These are phyloP conservation scores for Automeris io DNA, from an alignment of 2,888 invertebrate genomes.

Conservation along the genomic window DNA sequence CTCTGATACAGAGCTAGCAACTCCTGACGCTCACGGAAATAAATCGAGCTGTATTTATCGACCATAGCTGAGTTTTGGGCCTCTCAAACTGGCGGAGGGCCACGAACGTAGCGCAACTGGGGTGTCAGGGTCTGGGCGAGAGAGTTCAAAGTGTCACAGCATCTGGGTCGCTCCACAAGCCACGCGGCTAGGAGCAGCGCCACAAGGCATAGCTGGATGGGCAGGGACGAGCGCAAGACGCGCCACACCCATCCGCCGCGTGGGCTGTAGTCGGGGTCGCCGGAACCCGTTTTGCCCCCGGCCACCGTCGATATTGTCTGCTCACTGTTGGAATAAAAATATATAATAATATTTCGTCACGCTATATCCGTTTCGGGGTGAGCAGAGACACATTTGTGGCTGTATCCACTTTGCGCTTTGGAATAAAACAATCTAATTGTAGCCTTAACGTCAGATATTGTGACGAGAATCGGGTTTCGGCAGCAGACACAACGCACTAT, in stretches of 20 bases:
- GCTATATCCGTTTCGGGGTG: too few relatives aligned
- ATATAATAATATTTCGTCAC: too few relatives aligned
- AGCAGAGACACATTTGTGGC: too few relatives aligned
- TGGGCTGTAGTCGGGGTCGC: conserved; percentile 76
- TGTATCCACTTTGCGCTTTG: too few relatives aligned
- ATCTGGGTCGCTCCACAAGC: conserved; percentile 84
- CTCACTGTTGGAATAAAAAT: conserved; percentile 40
- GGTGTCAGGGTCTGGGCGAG: conserved; percentile 86
- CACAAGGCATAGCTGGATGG: conserved; percentile 85
- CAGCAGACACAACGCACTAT: too few relatives aligned
- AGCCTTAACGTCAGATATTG: too few relatives aligned
- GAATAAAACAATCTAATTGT: too few relatives aligned
- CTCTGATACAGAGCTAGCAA: too few relatives aligned
- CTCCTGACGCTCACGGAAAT: too few relatives aligned
- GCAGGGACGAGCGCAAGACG: conserved; percentile 85
- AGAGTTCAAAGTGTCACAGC: conserved; percentile 87
- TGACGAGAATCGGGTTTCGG: too few relatives aligned
- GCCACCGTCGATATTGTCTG: conserved; percentile 38
- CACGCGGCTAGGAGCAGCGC: conserved; percentile 85
- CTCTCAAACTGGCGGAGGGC: conserved; percentile 86
- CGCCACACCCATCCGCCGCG: conserved; percentile 83
- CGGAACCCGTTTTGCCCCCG: conserved; percentile 70
- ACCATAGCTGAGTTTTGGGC: too few relatives aligned
- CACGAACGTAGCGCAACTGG: conserved; percentile 87
- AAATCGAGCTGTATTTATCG: too few relatives aligned